Evolutionary conservation across 2,113 vertebrate genomes (phyloP), one percentile per base, ranked within the genome.

Genomic region (Canis aureus): DNA sequence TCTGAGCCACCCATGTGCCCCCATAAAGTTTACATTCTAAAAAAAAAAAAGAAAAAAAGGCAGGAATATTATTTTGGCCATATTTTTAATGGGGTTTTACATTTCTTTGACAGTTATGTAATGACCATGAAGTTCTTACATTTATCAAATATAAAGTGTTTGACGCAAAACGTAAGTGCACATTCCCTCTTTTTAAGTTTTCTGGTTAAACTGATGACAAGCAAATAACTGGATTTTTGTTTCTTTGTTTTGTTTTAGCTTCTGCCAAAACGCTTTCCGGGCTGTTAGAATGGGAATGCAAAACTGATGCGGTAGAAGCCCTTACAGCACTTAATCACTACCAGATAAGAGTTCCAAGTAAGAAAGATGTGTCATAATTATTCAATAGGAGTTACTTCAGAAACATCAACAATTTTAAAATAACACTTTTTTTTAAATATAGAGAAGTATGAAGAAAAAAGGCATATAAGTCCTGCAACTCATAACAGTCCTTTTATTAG

Each of bases 111-210:
- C 99, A 99, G 99, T 98, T 99, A 96, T 99, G 99, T 98, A 99
- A 99, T 51, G 99, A 99, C 98, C 99, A 99, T 57, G 99, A 99
- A 88, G 99, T 99, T 96, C 99, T 99, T 32, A 99, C 99, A 91
- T 99, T 99, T 98, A 99, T 99, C 98, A 99, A 99, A 98, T 99
- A 99, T 98, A 99, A 99, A 99, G 99, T 99, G 97, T 99, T 99
- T 98, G 99, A 99, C 98, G 99, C 99, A 95, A 99, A 99, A 99
- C 99, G 99, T 99, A 98, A 99, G 99, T 99, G 93, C 91, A 94
- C 51, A 5, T 96, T 76, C n/a, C 16, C 38, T 79, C 11, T 76
- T 88, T 35, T 5, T 67, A 35, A 43, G 57, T 22, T 96, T 97
- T 80, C 81, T 88, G 55, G 20, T 94, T 88, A 91, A 74, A 62